These are phyloP conservation scores for Megathymus violae DNA, from an alignment of 1,140 invertebrate genomes.

Conservation along the genomic window DNA sequence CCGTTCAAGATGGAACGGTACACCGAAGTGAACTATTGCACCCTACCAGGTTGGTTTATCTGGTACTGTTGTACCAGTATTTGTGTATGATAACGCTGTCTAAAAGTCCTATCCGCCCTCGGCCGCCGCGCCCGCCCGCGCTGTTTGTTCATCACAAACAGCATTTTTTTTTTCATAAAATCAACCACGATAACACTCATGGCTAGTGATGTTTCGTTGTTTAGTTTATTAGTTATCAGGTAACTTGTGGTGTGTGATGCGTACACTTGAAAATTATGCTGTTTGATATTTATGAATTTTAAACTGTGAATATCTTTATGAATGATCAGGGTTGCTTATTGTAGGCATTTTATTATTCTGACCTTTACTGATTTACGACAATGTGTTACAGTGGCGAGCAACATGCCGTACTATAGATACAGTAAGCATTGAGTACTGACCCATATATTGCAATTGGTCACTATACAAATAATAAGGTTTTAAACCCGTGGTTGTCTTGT, in stretches of 20 bases:
- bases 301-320: too few species aligned
- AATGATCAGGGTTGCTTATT: too few species aligned
- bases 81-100: constrained; percentile 68
- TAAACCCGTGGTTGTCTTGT: too few species aligned
- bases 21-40: constrained; percentile 39
- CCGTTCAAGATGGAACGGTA: neutral
- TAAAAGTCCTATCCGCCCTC: constrained; percentile 63
- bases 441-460: too few species aligned
- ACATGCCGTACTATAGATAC: too few species aligned
- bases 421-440: too few species aligned
- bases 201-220: constrained; percentile 33
- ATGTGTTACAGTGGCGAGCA: too few species aligned
- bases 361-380: too few species aligned
- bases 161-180: constrained; percentile 55
- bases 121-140: constrained; percentile 66
- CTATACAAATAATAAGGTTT: too few species aligned
- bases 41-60: constrained; percentile 52
- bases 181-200: constrained; percentile 52
- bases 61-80: constrained; percentile 62
- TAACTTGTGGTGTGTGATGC: constrained; percentile 4
- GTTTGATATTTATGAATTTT: too few species aligned
- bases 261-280: neutral
- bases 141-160: constrained; percentile 63
- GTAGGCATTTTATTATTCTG: too few species aligned
- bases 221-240: constrained; percentile 43